Evolutionary conservation across 2,888 invertebrate species (phyloP).

Genomic region (Yponomeuta evonymella): DNA sequence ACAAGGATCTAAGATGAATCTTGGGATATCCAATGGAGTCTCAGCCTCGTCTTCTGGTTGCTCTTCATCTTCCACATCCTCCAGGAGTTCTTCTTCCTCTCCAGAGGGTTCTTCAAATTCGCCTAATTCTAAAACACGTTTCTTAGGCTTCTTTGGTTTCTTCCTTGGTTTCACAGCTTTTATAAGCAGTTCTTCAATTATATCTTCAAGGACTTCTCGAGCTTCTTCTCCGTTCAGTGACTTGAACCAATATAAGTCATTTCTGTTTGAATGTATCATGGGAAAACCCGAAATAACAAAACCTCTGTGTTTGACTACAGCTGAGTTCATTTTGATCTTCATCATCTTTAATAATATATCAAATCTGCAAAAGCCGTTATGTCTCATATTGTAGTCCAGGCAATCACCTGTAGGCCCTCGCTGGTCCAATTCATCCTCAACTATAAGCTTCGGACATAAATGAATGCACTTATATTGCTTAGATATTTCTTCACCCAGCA

Average conservation of each 20-base stretch:
- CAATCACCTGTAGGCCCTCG: slow-evolving; percentile 73
- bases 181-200: slow-evolving; percentile 42
- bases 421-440: slow-evolving; percentile 76
- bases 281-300: slow-evolving; percentile 81
- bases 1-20: slow-evolving; percentile 50
- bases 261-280: slow-evolving; percentile 62
- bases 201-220: slow-evolving; percentile 33
- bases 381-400: slow-evolving; percentile 74
- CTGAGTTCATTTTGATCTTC: slow-evolving; percentile 65
- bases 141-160: slow-evolving; percentile 32
- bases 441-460: slow-evolving; percentile 72
- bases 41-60: slow-evolving; percentile 22
- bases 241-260: slow-evolving; percentile 32
- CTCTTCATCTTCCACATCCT: slow-evolving; percentile 34
- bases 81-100: slow-evolving; percentile 16
- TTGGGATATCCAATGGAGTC: slow-evolving; percentile 42
- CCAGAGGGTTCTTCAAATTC: slow-evolving; percentile 16
- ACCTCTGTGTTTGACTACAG: slow-evolving; percentile 75
- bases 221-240: slow-evolving; percentile 51
- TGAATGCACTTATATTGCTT: slow-evolving; percentile 75
- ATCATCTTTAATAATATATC: slow-evolving; percentile 71
- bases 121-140: slow-evolving; percentile 31
- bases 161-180: slow-evolving; percentile 42
- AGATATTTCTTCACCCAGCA: slow-evolving; percentile 74
- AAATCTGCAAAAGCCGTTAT: slow-evolving; percentile 66